These are phyloP conservation scores for Phengaris alcon DNA, from an alignment of 2,888 invertebrate genomes.

Conservation along the genomic window DNA sequence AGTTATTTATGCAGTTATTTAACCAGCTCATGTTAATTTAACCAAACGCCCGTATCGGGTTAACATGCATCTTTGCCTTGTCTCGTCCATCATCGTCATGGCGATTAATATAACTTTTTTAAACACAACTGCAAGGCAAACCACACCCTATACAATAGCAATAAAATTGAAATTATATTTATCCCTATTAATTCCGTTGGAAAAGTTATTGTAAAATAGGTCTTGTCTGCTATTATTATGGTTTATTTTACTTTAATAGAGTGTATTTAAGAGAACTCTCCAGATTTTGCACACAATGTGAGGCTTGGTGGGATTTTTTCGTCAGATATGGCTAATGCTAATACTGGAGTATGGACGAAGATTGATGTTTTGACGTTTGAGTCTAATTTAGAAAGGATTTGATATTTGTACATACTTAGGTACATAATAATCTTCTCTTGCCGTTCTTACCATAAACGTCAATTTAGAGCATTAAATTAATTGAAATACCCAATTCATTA, in stretches of 20 bases:
- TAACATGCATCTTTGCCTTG: conserved; percentile 45
- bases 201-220: conserved; percentile 34
- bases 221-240: conserved; percentile 34
- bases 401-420: background rate
- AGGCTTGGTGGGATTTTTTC: conserved; percentile 58
- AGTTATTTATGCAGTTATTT: conserved; percentile 21
- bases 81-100: conserved; percentile 64
- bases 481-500: background rate
- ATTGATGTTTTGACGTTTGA: conserved; percentile 39
- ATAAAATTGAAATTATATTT: conserved; percentile 37
- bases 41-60: conserved; percentile 38
- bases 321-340: conserved; percentile 55
- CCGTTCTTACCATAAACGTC: no score
- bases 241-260: conserved; percentile 41
- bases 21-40: conserved; percentile 40
- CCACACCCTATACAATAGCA: background rate
- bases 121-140: conserved; percentile 45
- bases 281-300: conserved; percentile 64
- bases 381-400: conserved; percentile 38
- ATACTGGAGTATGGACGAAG: conserved; percentile 54
- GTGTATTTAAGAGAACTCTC: conserved; percentile 53
- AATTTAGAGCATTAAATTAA: no score
- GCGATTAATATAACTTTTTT: conserved; percentile 73
- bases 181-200: conserved; percentile 14
- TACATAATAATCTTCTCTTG: background rate